phyloP scores from a whole-genome alignment of 2,797 vertebrate genomes.

The Eutrigla gurnardus region DNA sequence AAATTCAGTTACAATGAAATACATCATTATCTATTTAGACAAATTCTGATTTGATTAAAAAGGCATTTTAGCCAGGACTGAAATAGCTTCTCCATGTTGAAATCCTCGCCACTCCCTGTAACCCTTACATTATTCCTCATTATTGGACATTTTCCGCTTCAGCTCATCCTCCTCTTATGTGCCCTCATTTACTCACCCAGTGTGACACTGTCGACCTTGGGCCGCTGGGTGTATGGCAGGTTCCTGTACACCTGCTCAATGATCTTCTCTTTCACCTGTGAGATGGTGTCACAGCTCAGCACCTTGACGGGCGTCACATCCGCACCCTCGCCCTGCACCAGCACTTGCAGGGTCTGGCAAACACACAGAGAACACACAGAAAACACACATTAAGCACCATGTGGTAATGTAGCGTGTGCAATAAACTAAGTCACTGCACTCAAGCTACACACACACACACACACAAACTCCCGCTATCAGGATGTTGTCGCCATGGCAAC shows the following conservation, averaged over 20 bases:
- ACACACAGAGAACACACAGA: slow-evolving; percentile 13
- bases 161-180: neutral
- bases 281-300: slow-evolving; percentile 97
- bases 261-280: slow-evolving; percentile 99
- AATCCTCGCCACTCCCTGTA: neutral
- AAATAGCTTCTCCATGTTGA: slow-evolving; percentile 22
- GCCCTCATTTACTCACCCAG: slow-evolving; percentile 86
- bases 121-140: slow-evolving; percentile 41
- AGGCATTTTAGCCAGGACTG: slow-evolving; percentile 36
- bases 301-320: slow-evolving; percentile 95
- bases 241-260: slow-evolving; percentile 97
- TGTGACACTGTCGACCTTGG: slow-evolving; percentile 94
- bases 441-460: slow-evolving; percentile 3
- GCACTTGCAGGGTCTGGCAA: slow-evolving; percentile 92
- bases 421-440: too few species aligned
- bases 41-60: slow-evolving; percentile 43
- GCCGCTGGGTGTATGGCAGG: slow-evolving; percentile 92
- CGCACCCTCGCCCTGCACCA: slow-evolving; percentile 91
- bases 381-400: neutral
- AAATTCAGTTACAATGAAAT: slow-evolving; percentile 26
- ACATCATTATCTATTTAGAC: slow-evolving; percentile 33
- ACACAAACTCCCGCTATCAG: slow-evolving; percentile 19
- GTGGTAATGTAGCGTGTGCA: too few species aligned
- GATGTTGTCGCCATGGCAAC: slow-evolving; percentile 72
- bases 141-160: slow-evolving; percentile 11